Conservation (phyloP, 1,140 invertebrate genomes). For the Aradophagus sp. region DNA sequence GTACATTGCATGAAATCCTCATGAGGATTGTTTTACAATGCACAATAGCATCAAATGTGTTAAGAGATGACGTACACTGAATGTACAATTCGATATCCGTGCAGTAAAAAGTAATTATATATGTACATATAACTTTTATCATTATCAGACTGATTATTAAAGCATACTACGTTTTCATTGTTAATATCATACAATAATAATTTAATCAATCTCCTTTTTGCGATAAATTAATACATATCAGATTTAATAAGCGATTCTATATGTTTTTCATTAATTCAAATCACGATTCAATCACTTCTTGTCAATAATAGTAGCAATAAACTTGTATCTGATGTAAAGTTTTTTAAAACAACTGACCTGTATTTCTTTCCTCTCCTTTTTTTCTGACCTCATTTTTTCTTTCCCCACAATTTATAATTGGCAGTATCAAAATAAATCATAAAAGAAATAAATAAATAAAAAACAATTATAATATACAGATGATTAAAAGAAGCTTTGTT, state of each 20-base stretch:
- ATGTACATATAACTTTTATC: constrained; percentile 49
- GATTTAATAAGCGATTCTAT: constrained; percentile 8
- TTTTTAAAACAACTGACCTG: constrained; percentile 7
- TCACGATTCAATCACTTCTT: no score
- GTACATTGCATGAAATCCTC: constrained; percentile 33
- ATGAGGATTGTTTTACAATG: constrained; percentile 13
- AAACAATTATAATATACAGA: no score
- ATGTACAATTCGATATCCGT: constrained; percentile 43
- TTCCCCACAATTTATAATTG: background rate
- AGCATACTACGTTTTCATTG: constrained; percentile 55
- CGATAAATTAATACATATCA: constrained; percentile 1
- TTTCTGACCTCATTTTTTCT: constrained; percentile 4
- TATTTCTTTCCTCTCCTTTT: no score
- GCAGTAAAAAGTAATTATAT: constrained; percentile 48
- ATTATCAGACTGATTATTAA: constrained; percentile 33
- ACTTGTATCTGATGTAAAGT: constrained; percentile 7
- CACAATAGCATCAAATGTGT: constrained; percentile 23
- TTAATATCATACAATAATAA: constrained; percentile 61
- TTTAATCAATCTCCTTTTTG: constrained; percentile 30
- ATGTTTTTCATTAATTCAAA: constrained; percentile 5
- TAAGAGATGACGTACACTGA: constrained; percentile 31
- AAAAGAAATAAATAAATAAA: no score
- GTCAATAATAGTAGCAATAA: constrained; percentile 16
- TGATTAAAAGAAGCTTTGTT: no score
- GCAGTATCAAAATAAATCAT: no score